phyloP scores from a whole-genome alignment of 2,888 invertebrate genomes.

The Agapostemon virescens region DNA sequence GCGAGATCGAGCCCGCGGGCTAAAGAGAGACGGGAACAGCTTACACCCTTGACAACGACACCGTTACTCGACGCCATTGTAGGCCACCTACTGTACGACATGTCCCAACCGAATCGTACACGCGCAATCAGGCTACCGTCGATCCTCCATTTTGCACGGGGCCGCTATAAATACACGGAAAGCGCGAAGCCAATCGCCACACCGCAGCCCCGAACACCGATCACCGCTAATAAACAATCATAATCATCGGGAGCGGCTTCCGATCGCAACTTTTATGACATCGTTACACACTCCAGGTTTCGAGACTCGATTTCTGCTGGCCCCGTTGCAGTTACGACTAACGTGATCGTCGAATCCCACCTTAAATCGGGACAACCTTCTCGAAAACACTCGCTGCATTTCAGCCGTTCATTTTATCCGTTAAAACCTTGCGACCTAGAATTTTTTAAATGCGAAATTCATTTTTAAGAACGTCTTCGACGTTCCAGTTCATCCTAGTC shows the following conservation, averaged over 20 bases:
- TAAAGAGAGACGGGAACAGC: slow-evolving; percentile 47
- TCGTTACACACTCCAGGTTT: not conserved
- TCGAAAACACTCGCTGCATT: too few relatives aligned
- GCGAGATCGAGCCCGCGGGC: slow-evolving; percentile 26
- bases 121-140: slow-evolving; percentile 43
- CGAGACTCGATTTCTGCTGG: too few relatives aligned
- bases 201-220: not conserved
- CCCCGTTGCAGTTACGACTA: too few relatives aligned
- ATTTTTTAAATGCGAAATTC: too few relatives aligned
- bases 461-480: too few relatives aligned
- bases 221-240: not conserved
- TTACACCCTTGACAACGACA: slow-evolving; percentile 65
- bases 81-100: slow-evolving; percentile 64
- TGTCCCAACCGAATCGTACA: slow-evolving; percentile 61
- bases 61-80: slow-evolving; percentile 70
- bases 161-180: slow-evolving; percentile 48
- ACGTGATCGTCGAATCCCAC: too few relatives aligned
- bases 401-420: too few relatives aligned
- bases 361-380: too few relatives aligned
- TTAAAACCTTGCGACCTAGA: too few relatives aligned
- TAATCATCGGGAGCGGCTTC: not conserved
- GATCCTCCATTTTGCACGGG: slow-evolving; percentile 31
- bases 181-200: slow-evolving; percentile 58
- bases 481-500: not conserved
- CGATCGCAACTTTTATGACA: not conserved